Base-by-base conservation (phyloP, 2,888 invertebrate species). In the Furcula furcula region DNA sequence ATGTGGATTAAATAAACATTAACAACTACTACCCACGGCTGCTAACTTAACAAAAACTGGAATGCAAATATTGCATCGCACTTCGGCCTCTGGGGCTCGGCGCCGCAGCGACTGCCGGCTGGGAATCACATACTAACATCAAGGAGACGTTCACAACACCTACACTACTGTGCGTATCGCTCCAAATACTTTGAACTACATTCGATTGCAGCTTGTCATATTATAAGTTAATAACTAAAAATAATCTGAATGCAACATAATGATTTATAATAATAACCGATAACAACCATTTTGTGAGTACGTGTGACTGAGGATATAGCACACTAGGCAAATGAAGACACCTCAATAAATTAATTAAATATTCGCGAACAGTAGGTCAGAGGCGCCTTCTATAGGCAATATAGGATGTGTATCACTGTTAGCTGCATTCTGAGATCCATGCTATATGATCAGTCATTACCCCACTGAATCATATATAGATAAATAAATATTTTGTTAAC, bases 11-110 rank as follows among this genome's bases (percentile, higher is more conserved):
- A 82, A 75, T 74, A 78, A 84, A 72, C 55, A 82, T 74, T 81
- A 82, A 82, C 75, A 77, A 80, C 78, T 83, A 82, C 70, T 67
- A 75, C 76, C 73, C 66, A 68, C 78, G 64, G 77, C 73, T 73
- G 83, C 82, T 85, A 78, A 82, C 83, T 81, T 83, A 86, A 81
- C 72, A 81, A 78, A 81, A 85, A 82, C 62, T 89, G 89, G 89
- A 89, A 89, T 89, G 89, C 89, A 87, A 81, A 75, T 85, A 87
- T 85, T 88, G 88, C 88, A 88, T 88, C 84, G 79, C 81, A 78
- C 83, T 84, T 80, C 65, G 78, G 79, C 79, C 79, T 73, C 55
- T 48, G 42, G 45, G 51, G 36, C 50, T 46, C 36, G 39, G 36
- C 42, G 40, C 32, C 42, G 40, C 32, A 31, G 51, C 50, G 38